A percentile compares a stretch with the other conserved stretches of the same genome.
Evolutionary conservation across 2,797 vertebrate species (phyloP).

Genomic region (Fistularia tabacaria): DNA sequence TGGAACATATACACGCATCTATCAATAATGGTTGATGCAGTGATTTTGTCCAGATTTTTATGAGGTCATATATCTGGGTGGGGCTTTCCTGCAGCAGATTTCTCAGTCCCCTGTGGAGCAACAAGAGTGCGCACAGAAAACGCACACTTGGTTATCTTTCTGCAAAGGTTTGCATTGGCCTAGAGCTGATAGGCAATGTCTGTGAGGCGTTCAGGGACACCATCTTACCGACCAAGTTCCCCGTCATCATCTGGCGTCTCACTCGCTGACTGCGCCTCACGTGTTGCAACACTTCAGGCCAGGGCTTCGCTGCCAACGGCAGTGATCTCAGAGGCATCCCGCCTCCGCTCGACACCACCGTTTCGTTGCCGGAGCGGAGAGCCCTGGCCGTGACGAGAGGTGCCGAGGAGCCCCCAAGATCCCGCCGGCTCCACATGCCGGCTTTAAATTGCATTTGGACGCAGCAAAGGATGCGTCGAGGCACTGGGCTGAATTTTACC

Average conservation of each 20-base stretch:
- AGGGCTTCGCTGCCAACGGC: slow-evolving; percentile 34
- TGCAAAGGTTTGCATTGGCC: slow-evolving; percentile 40
- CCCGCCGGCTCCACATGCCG: slow-evolving; percentile 57
- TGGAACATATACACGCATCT: no score
- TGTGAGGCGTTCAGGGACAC: slow-evolving; percentile 73
- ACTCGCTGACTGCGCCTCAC: slow-evolving; percentile 41
- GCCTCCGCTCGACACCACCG: slow-evolving; percentile 35
- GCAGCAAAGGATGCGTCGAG: slow-evolving; percentile 58
- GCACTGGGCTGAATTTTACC: slow-evolving; percentile 31
- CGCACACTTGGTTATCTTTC: slow-evolving; percentile 38
- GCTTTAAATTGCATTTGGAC: slow-evolving; percentile 65
- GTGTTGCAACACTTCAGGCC: slow-evolving; percentile 37
- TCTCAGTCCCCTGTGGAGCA: slow-evolving; percentile 44
- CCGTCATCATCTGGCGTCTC: slow-evolving; percentile 31
- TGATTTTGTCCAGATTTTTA: not conserved
- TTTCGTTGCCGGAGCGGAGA: slow-evolving; percentile 31
- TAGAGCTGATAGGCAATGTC: slow-evolving; percentile 40
- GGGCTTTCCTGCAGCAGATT: slow-evolving; percentile 52
- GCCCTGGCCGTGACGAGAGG: slow-evolving; percentile 35
- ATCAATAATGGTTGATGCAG: no score
- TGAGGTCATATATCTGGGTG: slow-evolving; percentile 54
- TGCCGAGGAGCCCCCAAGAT: slow-evolving; percentile 14
- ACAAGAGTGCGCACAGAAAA: slow-evolving; percentile 23
- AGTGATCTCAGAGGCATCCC: slow-evolving; percentile 40
- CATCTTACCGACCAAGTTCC: slow-evolving; percentile 38